These are phyloP conservation scores for Limnephilus lunatus DNA, from an alignment of 2,888 invertebrate genomes.

Conservation along the genomic window DNA sequence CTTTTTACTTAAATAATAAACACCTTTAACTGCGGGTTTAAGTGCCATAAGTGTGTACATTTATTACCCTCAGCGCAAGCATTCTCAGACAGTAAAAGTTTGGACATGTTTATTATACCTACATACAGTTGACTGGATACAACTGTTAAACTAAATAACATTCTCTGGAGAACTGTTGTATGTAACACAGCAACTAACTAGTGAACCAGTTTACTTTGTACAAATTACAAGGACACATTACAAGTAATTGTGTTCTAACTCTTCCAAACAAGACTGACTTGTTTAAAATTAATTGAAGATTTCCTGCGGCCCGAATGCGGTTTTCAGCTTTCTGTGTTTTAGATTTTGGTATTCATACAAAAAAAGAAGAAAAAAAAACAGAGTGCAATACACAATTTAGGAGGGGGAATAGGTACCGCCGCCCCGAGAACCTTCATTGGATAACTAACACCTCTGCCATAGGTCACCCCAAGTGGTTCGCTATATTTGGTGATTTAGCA, in stretches of 20 bases:
- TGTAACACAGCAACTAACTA: background rate
- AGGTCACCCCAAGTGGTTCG: too few species aligned
- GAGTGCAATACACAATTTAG: too few species aligned
- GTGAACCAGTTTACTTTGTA: background rate
- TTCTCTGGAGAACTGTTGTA: background rate
- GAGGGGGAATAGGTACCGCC: too few species aligned
- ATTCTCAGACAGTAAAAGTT: background rate
- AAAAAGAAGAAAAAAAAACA: too few species aligned
- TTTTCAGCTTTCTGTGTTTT: too few species aligned
- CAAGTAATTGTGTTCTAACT: background rate
- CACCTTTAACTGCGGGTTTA: background rate
- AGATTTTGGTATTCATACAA: too few species aligned
- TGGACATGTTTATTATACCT: background rate
- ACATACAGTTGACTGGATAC: background rate
- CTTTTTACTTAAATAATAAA: constrained; percentile 2
- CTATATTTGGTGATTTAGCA: too few species aligned
- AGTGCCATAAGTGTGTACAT: background rate
- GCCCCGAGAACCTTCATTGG: too few species aligned
- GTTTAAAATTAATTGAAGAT: too few species aligned
- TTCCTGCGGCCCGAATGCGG: too few species aligned
- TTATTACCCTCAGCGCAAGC: background rate
- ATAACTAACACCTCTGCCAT: too few species aligned
- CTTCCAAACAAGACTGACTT: background rate
- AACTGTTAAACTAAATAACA: constrained; percentile 9
- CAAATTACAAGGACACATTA: background rate